phyloP scores from a whole-genome alignment of 2,888 invertebrate genomes.

The Lamellibrachia satsuma region DNA sequence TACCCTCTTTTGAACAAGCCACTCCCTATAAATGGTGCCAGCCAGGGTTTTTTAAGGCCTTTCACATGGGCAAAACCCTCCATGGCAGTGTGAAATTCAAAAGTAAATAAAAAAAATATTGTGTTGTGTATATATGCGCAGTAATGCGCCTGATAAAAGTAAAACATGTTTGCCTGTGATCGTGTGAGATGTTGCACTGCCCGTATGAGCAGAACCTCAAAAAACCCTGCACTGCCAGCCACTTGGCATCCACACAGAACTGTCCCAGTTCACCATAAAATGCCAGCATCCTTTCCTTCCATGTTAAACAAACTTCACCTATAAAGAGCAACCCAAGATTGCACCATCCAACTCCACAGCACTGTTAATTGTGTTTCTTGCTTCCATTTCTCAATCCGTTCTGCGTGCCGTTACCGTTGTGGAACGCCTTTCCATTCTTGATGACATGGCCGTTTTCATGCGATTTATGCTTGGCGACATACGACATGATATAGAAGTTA shows the following conservation, averaged over 20 bases:
- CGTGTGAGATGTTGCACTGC: too few relatives aligned
- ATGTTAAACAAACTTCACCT: background rate
- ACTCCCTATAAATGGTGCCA: background rate
- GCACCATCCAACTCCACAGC: background rate
- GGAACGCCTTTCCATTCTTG: conserved; percentile 12
- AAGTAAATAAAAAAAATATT: too few relatives aligned
- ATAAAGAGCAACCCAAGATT: background rate
- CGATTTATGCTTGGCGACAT: conserved; percentile 61
- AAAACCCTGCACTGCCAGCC: too few relatives aligned
- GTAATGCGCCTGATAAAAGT: too few relatives aligned
- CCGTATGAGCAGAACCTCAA: too few relatives aligned
- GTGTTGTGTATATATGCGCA: too few relatives aligned
- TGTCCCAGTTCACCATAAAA: background rate
- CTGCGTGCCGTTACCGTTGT: background rate
- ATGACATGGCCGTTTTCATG: background rate
- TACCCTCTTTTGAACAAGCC: background rate
- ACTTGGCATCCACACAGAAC: background rate
- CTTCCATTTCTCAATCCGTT: background rate
- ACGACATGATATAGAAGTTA: conserved; percentile 90
- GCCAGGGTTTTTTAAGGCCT: background rate
- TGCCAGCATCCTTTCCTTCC: background rate
- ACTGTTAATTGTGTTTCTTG: conserved; percentile 5
- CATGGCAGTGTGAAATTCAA: too few relatives aligned
- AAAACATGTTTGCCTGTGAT: too few relatives aligned
- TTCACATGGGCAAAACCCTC: too few relatives aligned